A percentile compares a stretch with the other conserved stretches of the same genome.
Evolutionary conservation across 2,888 invertebrate species (phyloP).

Genomic region (Euphydryas editha): DNA sequence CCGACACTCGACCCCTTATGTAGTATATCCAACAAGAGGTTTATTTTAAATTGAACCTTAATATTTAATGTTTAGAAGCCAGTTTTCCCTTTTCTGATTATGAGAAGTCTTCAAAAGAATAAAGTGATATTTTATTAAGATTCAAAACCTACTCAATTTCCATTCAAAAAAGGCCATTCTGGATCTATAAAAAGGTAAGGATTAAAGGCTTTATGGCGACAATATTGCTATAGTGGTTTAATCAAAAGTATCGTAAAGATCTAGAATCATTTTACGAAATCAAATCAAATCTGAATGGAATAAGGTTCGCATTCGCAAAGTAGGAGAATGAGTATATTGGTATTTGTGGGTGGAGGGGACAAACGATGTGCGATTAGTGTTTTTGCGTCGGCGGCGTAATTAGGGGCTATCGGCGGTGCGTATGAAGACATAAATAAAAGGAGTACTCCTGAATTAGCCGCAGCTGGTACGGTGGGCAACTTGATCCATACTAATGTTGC

Average conservation of each 20-base stretch:
- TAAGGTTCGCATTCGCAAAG: constrained; percentile 12
- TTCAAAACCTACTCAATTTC: constrained; percentile 34
- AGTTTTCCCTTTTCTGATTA: not conserved
- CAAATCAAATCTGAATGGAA: not conserved
- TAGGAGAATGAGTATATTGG: not conserved
- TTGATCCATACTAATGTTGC: constrained; percentile 9
- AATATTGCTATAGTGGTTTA: constrained; percentile 39
- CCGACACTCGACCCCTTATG: constrained; percentile 47
- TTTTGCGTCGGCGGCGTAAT: constrained; percentile 78
- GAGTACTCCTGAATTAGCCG: constrained; percentile 72
- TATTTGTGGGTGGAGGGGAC: constrained; percentile 31
- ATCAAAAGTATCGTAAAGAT: constrained; percentile 35
- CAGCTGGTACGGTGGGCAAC: constrained; percentile 39
- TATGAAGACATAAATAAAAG: constrained; percentile 83
- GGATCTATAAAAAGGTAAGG: constrained; percentile 33
- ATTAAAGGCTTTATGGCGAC: constrained; percentile 41
- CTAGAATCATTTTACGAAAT: not conserved
- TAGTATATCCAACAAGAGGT: constrained; percentile 45
- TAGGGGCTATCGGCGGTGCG: constrained; percentile 81
- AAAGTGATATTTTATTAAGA: constrained; percentile 33
- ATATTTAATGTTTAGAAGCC: constrained; percentile 5
- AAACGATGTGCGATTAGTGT: constrained; percentile 79
- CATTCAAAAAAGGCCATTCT: constrained; percentile 41
- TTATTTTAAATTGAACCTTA: constrained; percentile 39
- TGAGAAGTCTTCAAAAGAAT: constrained; percentile 13